phyloP scores from a whole-genome alignment of 2,113 vertebrate species.

The Prolemur simus region DNA sequence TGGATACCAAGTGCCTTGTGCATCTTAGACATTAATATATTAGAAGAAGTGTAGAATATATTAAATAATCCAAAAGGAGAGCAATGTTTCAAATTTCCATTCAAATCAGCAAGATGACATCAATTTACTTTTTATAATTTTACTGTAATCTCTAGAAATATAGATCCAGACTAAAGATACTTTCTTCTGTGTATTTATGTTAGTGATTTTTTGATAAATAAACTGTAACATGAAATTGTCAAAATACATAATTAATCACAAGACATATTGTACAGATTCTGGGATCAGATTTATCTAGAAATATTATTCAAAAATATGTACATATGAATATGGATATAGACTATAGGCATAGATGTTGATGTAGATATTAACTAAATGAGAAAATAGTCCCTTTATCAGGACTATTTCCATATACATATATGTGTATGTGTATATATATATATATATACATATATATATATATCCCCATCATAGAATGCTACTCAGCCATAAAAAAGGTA shows the following conservation, averaged over 20 bases:
- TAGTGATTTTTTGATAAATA: not conserved
- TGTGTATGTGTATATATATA: not conserved
- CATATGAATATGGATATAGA: no score
- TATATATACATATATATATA: no score
- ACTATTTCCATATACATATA: no score
- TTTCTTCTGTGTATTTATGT: not conserved
- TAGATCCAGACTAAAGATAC: not conserved
- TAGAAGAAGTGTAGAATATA: not conserved
- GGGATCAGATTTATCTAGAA: no score
- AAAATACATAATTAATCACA: not conserved
- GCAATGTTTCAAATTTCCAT: not conserved
- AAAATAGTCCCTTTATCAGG: no score
- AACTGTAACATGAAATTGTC: not conserved
- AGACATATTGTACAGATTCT: not conserved
- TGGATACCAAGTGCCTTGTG: not conserved
- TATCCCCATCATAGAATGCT: not conserved
- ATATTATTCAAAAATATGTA: no score
- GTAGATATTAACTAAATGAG: no score
- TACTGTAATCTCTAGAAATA: not conserved
- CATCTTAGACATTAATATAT: not conserved
- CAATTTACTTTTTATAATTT: not conserved
- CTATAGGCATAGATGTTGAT: no score
- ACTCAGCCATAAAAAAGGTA: not conserved
- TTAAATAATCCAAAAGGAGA: not conserved
- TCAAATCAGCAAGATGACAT: not conserved